These are phyloP conservation scores for Mimas tiliae DNA, from an alignment of 2,888 invertebrate species.

Conservation along the genomic window DNA sequence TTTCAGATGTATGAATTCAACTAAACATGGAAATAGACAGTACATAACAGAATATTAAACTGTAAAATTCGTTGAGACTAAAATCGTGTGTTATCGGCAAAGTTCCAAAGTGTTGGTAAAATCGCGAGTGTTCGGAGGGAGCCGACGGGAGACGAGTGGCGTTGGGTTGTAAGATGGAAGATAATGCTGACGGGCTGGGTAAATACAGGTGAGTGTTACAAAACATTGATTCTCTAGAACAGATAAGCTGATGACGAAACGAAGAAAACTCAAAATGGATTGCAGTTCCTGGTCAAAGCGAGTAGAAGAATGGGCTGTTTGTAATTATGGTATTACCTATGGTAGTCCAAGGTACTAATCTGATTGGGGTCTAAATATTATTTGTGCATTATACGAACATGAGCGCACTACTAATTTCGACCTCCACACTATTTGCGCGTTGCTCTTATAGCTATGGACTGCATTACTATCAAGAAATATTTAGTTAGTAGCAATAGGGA, in stretches of 20 bases:
- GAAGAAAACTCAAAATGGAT: background rate
- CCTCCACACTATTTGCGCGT: no score
- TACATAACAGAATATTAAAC: background rate
- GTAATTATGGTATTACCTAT: no score
- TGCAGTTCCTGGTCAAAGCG: no score
- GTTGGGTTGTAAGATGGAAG: conserved; percentile 77
- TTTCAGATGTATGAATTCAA: conserved; percentile 1
- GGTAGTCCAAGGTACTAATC: no score
- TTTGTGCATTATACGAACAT: no score
- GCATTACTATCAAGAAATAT: no score
- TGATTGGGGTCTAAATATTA: no score
- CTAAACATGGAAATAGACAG: conserved; percentile 17
- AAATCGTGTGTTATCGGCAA: conserved; percentile 1
- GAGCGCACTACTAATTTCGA: no score
- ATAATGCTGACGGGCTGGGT: conserved; percentile 70
- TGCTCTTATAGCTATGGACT: no score
- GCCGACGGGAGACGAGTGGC: conserved; percentile 42
- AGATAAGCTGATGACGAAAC: background rate
- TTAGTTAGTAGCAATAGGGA: no score
- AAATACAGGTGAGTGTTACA: conserved; percentile 69
- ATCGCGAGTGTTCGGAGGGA: conserved; percentile 44
- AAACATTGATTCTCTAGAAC: background rate
- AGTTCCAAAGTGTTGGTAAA: conserved; percentile 39
- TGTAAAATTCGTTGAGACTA: conserved; percentile 1
- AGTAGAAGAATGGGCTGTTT: no score